A percentile compares a stretch with the other conserved stretches of the same genome.
phyloP scores from a whole-genome alignment of 2,888 invertebrate genomes.

The Ophion obscuratus region DNA sequence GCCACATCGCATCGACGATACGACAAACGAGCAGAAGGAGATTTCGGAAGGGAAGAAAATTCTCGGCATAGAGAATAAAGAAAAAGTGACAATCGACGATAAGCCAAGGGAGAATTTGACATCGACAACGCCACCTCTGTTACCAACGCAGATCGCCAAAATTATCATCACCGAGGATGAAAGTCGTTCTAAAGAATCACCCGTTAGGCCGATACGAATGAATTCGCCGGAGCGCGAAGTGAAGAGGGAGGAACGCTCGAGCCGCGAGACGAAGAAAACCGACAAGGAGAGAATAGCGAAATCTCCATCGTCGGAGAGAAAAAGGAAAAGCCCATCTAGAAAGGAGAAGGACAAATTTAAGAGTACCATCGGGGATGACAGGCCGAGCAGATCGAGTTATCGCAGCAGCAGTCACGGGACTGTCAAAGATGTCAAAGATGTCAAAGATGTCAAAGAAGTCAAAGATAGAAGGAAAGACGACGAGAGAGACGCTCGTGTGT shows the following conservation, averaged over 20 bases:
- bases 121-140: conserved; percentile 61
- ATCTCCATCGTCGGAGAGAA: conserved; percentile 73
- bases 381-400: conserved; percentile 62
- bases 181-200: conserved; percentile 29
- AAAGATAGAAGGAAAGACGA: conserved; percentile 71
- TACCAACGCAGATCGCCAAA: conserved; percentile 43
- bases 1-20: background rate
- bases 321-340: conserved; percentile 73
- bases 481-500: conserved; percentile 61
- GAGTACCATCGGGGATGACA: conserved; percentile 66
- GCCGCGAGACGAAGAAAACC: conserved; percentile 57
- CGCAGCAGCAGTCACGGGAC: conserved; percentile 64
- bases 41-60: conserved; percentile 9
- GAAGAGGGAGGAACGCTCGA: conserved; percentile 3
- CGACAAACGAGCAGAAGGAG: background rate
- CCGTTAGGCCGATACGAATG: conserved; percentile 22
- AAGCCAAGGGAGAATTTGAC: conserved; percentile 17
- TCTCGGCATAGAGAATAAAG: background rate
- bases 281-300: conserved; percentile 65
- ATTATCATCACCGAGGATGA: conserved; percentile 9
- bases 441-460: conserved; percentile 72
- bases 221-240: conserved; percentile 21
- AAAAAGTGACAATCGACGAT: conserved; percentile 18
- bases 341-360: conserved; percentile 73
- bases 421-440: conserved; percentile 68